These are phyloP conservation scores for Hermetia illucens DNA, from an alignment of 1,140 invertebrate species.

Conservation along the genomic window DNA sequence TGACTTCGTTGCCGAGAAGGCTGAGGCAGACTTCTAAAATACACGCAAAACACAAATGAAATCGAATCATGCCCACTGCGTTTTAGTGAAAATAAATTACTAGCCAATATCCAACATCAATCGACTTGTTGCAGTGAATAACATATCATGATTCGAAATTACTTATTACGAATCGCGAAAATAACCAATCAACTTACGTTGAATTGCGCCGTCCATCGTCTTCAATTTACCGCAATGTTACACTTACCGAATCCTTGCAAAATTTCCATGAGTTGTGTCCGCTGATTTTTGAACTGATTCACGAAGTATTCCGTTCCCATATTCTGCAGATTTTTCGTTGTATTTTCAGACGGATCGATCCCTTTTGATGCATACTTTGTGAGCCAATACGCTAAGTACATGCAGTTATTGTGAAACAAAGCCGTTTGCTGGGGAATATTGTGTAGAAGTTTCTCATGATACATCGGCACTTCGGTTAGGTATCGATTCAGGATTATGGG, in stretches of 20 bases:
- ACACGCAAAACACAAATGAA: too few species aligned
- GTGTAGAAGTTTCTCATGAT: slow-evolving; percentile 62
- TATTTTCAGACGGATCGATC: slow-evolving; percentile 23
- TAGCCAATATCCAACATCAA: too few species aligned
- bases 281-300: slow-evolving; percentile 56
- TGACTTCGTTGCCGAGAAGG: too few species aligned
- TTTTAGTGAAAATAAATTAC: too few species aligned
- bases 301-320: slow-evolving; percentile 53
- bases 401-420: slow-evolving; percentile 86
- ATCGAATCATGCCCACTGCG: too few species aligned
- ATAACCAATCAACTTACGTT: too few species aligned
- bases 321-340: slow-evolving; percentile 38
- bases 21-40: too few species aligned
- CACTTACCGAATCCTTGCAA: slow-evolving; percentile 51
- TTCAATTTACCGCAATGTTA: too few species aligned
- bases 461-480: slow-evolving; percentile 55
- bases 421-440: slow-evolving; percentile 76
- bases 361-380: slow-evolving; percentile 19
- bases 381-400: slow-evolving; percentile 62
- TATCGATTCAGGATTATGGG: slow-evolving; percentile 68
- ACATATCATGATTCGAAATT: too few species aligned
- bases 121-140: too few species aligned
- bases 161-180: too few species aligned
- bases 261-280: slow-evolving; percentile 54
- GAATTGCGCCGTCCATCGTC: too few species aligned